Conservation (phyloP, 2,113 vertebrate species). For the Sciurus niger region DNA sequence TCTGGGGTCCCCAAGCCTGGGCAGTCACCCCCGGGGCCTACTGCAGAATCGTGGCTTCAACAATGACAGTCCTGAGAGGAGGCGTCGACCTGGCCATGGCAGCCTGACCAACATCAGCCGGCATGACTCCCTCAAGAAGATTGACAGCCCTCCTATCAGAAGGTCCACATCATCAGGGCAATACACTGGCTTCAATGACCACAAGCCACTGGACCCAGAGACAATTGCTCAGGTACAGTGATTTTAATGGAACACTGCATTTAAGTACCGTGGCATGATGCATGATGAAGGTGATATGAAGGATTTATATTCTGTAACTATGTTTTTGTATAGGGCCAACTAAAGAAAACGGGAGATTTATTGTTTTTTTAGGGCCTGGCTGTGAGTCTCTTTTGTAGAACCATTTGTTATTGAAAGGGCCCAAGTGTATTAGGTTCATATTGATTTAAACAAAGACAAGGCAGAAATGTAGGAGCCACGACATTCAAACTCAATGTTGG, state of each 20-base stretch:
- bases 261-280: neutral
- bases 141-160: constrained; percentile 97
- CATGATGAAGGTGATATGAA: neutral
- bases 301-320: neutral
- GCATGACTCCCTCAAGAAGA: constrained; percentile 97
- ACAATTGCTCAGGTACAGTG: constrained; percentile 97
- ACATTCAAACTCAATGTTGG: neutral
- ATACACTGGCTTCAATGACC: constrained; percentile 95
- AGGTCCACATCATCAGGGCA: constrained; percentile 98
- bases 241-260: neutral
- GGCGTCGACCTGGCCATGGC: constrained; percentile 93
- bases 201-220: constrained; percentile 97
- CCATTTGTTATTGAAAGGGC: constrained; percentile 6
- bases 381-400: neutral
- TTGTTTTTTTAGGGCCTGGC: neutral
- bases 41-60: constrained; percentile 93
- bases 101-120: constrained; percentile 97
- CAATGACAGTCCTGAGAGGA: constrained; percentile 94
- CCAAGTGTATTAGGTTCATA: neutral
- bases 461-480: neutral
- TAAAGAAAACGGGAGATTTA: neutral
- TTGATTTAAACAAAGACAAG: constrained; percentile 37
- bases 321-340: neutral
- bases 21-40: constrained; percentile 93
- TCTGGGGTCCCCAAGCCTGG: constrained; percentile 92